Evolutionary conservation across 2,113 vertebrate genomes (phyloP), one percentile per base, ranked within the genome.

Genomic region (Aptenodytes forsteri): DNA sequence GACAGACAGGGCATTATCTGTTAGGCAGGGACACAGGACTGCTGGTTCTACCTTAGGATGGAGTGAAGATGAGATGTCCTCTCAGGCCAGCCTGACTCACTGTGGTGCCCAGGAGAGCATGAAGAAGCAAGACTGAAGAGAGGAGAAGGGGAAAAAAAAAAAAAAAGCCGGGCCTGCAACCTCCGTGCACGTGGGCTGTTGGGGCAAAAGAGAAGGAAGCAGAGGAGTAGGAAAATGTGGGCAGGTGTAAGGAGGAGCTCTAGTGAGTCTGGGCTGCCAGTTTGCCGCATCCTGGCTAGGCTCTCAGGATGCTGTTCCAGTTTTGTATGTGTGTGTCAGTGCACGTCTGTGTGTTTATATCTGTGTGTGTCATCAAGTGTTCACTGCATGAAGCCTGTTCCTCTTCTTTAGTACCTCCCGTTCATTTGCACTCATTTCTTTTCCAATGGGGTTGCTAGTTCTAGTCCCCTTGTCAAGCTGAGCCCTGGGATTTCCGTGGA

Each of bases 381-480:
- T 22, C 38, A 1, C 65, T 26, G 82, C 82, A 61, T 1, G 49
- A 25, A 64, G 55, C 72, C 78, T 10, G 1, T 4, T 69, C 83
- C 52, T 58, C 50, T 23, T 17, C 77, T 36, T 0, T 1, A 10
- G 22, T 6, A 7, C 49, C 49, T 13, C n/a, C 73, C 59, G 1
- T 10, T 4, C 72, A 0, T 10, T 2, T 2, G 2, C 46, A 3
- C 36, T 3, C 54, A 0, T 34, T n/a, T 5, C 38, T 25, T 11
- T 11, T 1, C 90, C 72, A 8, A 0, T 0, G 14, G 38, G 30
- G 49, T 17, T 6, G 20, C 66, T 40, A 2, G 9, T 4, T 81
- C 2, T 16, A 6, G 29, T 10, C 46, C 59, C 62, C 30, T 38
- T 20, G 12, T 8, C 85, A 36, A 62, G 75, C 58, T 11, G 71